Evolutionary conservation across 2,888 invertebrate genomes (phyloP).

Genomic region (Bombylius major): DNA sequence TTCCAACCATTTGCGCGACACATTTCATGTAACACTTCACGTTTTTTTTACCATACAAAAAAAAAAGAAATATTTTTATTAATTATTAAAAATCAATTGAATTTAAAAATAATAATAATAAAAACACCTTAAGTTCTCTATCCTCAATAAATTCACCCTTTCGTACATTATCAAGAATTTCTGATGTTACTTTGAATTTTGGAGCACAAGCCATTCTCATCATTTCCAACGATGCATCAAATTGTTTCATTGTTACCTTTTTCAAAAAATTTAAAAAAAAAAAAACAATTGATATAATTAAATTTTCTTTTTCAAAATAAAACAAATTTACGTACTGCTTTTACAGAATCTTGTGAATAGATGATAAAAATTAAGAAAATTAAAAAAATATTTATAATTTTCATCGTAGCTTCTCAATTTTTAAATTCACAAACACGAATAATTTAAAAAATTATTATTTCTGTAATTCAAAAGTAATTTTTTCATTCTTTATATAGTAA

Average conservation of each 20-base stretch:
- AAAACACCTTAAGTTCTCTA: constrained; percentile 17
- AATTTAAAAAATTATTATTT: no score
- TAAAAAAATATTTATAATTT: no score
- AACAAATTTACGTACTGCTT: no score
- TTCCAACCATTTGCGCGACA: constrained; percentile 29
- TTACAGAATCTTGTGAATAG: no score
- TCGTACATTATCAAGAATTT: constrained; percentile 24
- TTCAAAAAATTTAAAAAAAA: neutral
- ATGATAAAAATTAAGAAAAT: no score
- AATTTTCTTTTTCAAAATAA: no score
- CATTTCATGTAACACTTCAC: constrained; percentile 29
- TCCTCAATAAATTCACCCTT: constrained; percentile 25
- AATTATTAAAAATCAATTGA: neutral
- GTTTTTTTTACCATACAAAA: neutral
- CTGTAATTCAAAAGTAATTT: no score
- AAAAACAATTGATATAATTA: neutral
- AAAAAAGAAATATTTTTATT: neutral
- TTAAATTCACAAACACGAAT: no score
- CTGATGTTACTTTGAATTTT: constrained; percentile 26
- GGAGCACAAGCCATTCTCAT: constrained; percentile 29
- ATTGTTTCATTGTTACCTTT: constrained; percentile 28
- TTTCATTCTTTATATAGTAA: no score
- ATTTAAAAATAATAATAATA: neutral
- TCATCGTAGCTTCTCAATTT: no score
- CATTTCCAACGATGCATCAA: constrained; percentile 29